phyloP scores from a whole-genome alignment of 1,140 invertebrate species.

The Tetranychus cinnabarinus region DNA sequence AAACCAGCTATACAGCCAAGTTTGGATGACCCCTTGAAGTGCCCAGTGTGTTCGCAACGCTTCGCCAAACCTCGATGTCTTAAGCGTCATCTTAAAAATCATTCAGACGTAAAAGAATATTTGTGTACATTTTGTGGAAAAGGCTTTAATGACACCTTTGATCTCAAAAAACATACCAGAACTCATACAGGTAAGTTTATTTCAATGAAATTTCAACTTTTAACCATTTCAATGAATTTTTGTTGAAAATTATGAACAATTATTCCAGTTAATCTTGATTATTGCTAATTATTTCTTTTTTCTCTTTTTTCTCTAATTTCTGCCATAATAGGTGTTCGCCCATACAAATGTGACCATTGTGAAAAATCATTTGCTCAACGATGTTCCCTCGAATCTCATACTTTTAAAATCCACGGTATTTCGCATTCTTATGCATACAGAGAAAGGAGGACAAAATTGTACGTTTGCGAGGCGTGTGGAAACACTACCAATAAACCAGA shows the following conservation, averaged over 20 bases:
- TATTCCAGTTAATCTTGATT: too few relatives aligned
- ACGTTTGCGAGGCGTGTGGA: constrained; percentile 98
- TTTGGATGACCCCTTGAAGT: constrained; percentile 26
- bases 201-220: too few relatives aligned
- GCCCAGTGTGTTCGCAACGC: constrained; percentile 71
- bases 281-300: not conserved
- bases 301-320: constrained; percentile 7
- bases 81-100: constrained; percentile 97
- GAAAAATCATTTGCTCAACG: constrained; percentile 99
- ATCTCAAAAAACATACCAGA: constrained; percentile 90
- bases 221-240: too few relatives aligned
- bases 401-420: constrained; percentile 92
- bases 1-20: constrained; percentile 1
- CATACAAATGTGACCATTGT: constrained; percentile 94
- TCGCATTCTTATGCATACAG: constrained; percentile 93
- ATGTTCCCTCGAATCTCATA: constrained; percentile 94
- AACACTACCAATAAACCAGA: constrained; percentile 90
- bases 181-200: constrained; percentile 65
- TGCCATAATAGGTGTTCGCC: constrained; percentile 51
- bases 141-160: constrained; percentile 99
- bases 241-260: too few relatives aligned
- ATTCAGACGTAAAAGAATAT: constrained; percentile 93
- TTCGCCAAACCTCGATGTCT: constrained; percentile 83
- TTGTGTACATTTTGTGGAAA: constrained; percentile 97
- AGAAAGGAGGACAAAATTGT: constrained; percentile 77